These are phyloP conservation scores for Lasius fuliginosus DNA, from an alignment of 2,888 invertebrate genomes.

Conservation along the genomic window DNA sequence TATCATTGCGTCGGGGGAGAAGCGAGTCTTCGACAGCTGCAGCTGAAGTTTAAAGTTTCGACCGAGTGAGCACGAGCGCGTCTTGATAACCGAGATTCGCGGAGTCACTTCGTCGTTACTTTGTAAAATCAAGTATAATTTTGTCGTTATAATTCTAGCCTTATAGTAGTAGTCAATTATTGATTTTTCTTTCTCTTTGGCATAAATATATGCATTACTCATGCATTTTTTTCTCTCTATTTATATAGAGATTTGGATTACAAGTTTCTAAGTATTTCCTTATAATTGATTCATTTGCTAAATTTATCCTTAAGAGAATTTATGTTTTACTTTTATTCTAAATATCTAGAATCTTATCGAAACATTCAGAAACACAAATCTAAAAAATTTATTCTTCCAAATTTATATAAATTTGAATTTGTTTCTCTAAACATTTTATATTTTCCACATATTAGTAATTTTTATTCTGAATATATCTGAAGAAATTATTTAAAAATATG, in stretches of 20 bases:
- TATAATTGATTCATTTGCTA: not conserved
- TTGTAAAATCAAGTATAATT: not conserved
- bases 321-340: not conserved
- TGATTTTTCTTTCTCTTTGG: not conserved
- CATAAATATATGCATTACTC: not conserved
- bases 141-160: not conserved
- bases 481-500: not conserved
- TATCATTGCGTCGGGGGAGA: slow-evolving; percentile 16
- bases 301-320: not conserved
- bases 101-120: slow-evolving; percentile 35
- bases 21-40: slow-evolving; percentile 19
- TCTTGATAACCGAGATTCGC: not conserved
- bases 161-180: not conserved
- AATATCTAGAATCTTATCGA: not conserved
- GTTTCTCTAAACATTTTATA: not conserved
- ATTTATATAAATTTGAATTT: slow-evolving; percentile 1
- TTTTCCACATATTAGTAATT: not conserved
- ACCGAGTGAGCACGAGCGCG: not conserved
- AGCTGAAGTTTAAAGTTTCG: slow-evolving; percentile 29
- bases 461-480: not conserved
- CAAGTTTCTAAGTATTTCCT: not conserved
- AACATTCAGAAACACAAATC: not conserved
- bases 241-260: not conserved
- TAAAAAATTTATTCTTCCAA: not conserved
- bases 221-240: not conserved